Conservation (phyloP, 2,113 vertebrate genomes). For the Coturnix japonica region DNA sequence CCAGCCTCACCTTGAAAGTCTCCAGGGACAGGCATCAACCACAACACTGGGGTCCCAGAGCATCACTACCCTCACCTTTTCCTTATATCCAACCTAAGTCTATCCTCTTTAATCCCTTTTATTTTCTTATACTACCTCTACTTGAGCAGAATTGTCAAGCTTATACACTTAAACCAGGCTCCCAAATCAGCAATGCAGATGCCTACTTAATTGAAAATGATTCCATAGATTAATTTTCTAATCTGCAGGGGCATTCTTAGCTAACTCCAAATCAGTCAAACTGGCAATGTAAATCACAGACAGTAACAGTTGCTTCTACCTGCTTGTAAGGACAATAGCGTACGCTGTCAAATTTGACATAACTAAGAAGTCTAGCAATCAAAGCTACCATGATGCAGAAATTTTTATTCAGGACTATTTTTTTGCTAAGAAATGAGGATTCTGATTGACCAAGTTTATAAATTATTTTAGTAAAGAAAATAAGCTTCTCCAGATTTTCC, state of each 20-base stretch:
- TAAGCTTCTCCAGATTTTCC: neutral
- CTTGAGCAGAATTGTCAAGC: neutral
- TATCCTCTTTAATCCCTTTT: neutral
- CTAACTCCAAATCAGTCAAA: conserved; percentile 38
- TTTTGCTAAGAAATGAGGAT: neutral
- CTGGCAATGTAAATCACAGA: neutral
- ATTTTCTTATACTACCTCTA: neutral
- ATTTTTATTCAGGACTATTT: neutral
- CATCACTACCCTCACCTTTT: too few relatives aligned
- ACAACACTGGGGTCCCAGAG: too few relatives aligned
- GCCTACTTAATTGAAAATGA: conserved; percentile 48
- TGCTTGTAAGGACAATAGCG: conserved; percentile 36
- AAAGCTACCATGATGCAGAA: neutral
- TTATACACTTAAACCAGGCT: neutral
- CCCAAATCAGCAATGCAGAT: conserved; percentile 10
- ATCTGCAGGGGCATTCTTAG: conserved; percentile 39
- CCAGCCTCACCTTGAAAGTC: too few relatives aligned
- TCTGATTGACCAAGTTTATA: neutral
- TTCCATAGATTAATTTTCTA: conserved; percentile 31
- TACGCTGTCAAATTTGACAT: conserved; percentile 39
- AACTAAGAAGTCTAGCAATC: conserved; percentile 41
- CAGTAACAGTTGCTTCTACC: conserved; percentile 28
- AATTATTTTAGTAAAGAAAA: conserved; percentile 7
- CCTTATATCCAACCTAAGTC: too few relatives aligned
- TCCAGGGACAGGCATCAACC: too few relatives aligned